phyloP scores from a whole-genome alignment of 2,113 vertebrate genomes.

The Pelodiscus sinensis region DNA sequence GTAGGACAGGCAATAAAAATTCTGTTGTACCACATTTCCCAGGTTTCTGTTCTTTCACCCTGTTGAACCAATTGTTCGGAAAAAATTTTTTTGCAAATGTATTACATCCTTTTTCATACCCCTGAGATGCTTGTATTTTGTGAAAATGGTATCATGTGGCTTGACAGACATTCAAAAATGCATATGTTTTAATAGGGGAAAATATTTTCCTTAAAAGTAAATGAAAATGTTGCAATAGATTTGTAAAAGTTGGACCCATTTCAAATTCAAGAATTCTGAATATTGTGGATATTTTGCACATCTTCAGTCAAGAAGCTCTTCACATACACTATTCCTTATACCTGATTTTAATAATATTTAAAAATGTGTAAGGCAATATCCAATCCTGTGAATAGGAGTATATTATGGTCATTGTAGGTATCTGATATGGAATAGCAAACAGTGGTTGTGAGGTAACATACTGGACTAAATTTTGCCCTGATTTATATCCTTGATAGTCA shows the following conservation, averaged over 20 bases:
- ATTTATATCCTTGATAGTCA: conserved; percentile 39
- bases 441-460: not conserved
- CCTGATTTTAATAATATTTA: not conserved
- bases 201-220: not conserved
- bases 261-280: not conserved
- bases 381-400: not conserved
- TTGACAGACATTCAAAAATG: not conserved
- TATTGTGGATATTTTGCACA: not conserved
- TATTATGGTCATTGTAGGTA: not conserved
- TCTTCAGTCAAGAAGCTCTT: not conserved
- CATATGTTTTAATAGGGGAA: not conserved
- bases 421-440: not conserved
- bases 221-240: not conserved
- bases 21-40: conserved; percentile 28
- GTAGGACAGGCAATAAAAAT: conserved; percentile 44
- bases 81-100: not conserved
- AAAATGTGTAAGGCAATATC: not conserved
- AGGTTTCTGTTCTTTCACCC: conserved; percentile 2
- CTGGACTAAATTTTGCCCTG: conserved; percentile 24
- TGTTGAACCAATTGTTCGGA: not conserved
- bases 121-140: not conserved
- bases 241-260: not conserved
- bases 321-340: not conserved
- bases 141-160: not conserved
- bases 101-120: not conserved